Conservation (phyloP, 2,888 invertebrate species). For the Neria commutata region DNA sequence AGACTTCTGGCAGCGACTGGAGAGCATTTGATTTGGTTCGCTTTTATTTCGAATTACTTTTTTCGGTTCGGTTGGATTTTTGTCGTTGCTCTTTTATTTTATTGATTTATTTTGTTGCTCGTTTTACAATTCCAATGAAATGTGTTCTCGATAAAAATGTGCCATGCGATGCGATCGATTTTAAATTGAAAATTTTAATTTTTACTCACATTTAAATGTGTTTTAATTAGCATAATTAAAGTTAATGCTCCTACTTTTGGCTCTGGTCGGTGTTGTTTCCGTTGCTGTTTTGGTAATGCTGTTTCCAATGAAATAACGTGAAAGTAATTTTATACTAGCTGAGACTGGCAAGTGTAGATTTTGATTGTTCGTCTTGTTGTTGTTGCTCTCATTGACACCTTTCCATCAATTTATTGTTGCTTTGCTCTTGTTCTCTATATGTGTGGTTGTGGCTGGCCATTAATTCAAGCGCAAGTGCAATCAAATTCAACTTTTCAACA, state of each 20-base stretch:
- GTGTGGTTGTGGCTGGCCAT: no score
- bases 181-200: conserved; percentile 55
- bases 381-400: background rate
- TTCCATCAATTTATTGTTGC: no score
- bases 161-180: conserved; percentile 56
- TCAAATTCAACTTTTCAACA: no score
- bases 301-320: conserved; percentile 12
- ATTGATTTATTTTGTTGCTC: conserved; percentile 4
- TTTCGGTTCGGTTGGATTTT: background rate
- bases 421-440: no score
- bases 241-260: conserved; percentile 34
- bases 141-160: conserved; percentile 56
- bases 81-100: conserved; percentile 1
- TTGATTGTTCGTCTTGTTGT: conserved; percentile 18
- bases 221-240: conserved; percentile 60
- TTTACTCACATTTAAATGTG: conserved; percentile 55
- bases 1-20: no score
- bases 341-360: no score
- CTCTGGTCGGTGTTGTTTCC: background rate
- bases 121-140: conserved; percentile 47
- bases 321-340: no score
- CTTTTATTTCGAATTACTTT: conserved; percentile 28
- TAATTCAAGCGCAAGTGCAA: no score
- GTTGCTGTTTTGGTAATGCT: background rate
- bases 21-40: conserved; percentile 21